Evolutionary conservation across 2,888 invertebrate genomes (phyloP).

Genomic region (Hemistola chrysoprasaria): DNA sequence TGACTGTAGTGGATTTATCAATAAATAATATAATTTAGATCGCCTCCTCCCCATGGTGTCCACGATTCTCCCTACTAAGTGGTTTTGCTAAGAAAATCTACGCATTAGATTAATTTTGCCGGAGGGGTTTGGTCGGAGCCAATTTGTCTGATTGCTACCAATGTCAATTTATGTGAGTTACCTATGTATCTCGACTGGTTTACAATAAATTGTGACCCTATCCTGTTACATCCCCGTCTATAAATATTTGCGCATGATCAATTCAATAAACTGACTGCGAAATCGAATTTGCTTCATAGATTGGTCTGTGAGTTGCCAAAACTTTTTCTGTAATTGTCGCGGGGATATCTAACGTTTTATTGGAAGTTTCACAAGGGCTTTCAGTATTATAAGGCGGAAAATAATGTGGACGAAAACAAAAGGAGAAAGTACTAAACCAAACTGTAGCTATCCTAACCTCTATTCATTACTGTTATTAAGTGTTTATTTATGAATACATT

Average conservation of each 20-base stretch:
- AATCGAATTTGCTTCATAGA: slow-evolving; percentile 48
- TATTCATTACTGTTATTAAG: too few species aligned
- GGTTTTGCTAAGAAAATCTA: slow-evolving; percentile 77
- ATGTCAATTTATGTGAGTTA: slow-evolving; percentile 72
- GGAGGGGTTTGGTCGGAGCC: slow-evolving; percentile 76
- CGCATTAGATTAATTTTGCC: slow-evolving; percentile 76
- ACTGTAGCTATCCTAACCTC: too few species aligned
- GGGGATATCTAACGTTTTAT: slow-evolving; percentile 18
- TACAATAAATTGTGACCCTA: slow-evolving; percentile 79
- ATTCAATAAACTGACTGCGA: slow-evolving; percentile 69
- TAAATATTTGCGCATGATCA: slow-evolving; percentile 82
- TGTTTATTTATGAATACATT: too few species aligned
- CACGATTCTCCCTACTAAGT: slow-evolving; percentile 63
- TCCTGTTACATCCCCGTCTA: slow-evolving; percentile 73
- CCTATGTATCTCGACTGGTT: slow-evolving; percentile 68
- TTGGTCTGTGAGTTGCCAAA: slow-evolving; percentile 17
- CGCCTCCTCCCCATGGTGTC: slow-evolving; percentile 38
- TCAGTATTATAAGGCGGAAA: neutral
- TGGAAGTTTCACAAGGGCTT: slow-evolving; percentile 3
- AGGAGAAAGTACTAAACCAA: slow-evolving; percentile 7
- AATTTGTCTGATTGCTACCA: slow-evolving; percentile 83
- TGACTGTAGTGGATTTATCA: slow-evolving; percentile 21
- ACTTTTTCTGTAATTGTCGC: slow-evolving; percentile 19
- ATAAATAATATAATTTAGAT: slow-evolving; percentile 47
- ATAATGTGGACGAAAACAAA: slow-evolving; percentile 6